Evolutionary conservation across 2,888 invertebrate genomes (phyloP).

Genomic region (Eilema griseolum): DNA sequence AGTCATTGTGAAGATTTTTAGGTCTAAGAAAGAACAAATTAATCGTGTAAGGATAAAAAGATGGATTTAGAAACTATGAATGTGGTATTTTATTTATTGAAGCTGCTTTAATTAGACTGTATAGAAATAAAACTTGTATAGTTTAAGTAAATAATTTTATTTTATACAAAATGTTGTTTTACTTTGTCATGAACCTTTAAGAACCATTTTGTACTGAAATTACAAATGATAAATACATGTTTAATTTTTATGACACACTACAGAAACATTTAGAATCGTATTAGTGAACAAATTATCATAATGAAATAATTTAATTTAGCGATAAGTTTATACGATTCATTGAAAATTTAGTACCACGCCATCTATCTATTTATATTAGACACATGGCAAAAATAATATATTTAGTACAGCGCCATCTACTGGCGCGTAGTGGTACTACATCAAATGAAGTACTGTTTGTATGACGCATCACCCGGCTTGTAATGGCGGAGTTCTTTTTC

Average conservation of each 20-base stretch:
- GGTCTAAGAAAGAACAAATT: background rate
- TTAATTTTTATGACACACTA: background rate
- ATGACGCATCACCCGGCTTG: conserved; percentile 11
- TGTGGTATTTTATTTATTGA: conserved; percentile 77
- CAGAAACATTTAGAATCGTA: background rate
- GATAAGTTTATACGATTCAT: background rate
- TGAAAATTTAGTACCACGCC: conserved; percentile 36
- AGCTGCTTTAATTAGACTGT: conserved; percentile 75
- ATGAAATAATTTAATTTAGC: background rate
- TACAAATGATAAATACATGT: background rate
- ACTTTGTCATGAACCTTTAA: conserved; percentile 14
- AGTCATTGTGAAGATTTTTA: conserved; percentile 26
- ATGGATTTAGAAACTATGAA: conserved; percentile 23
- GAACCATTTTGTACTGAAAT: background rate
- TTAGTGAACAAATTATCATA: background rate
- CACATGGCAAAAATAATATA: conserved; percentile 6
- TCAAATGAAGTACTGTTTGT: conserved; percentile 8
- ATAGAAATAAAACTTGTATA: conserved; percentile 44
- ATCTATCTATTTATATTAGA: conserved; percentile 48
- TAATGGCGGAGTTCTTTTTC: background rate
- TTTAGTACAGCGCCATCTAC: conserved; percentile 17
- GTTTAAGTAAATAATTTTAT: conserved; percentile 36
- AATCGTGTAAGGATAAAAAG: background rate
- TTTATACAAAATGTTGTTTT: conserved; percentile 39
- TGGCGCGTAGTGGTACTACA: background rate